Conservation (phyloP, 2,797 vertebrate genomes). For the Galaxias olidus region DNA sequence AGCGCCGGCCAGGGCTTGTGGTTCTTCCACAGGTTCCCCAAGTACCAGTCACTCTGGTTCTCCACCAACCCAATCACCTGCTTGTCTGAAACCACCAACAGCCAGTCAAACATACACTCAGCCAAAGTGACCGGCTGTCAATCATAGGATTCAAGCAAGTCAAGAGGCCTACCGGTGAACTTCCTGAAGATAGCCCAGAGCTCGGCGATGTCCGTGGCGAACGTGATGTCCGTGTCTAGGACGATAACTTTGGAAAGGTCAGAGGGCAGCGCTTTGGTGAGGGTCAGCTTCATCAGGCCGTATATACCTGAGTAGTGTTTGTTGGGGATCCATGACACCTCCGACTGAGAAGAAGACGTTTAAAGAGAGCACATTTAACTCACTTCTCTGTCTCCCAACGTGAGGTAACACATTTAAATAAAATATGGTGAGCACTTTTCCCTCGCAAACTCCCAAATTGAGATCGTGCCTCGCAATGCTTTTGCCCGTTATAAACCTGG, state of each 20-base stretch:
- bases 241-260: slow-evolving; percentile 92
- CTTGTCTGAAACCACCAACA: slow-evolving; percentile 75
- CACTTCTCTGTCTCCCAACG: no score
- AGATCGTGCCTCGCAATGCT: no score
- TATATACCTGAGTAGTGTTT: slow-evolving; percentile 98
- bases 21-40: slow-evolving; percentile 97
- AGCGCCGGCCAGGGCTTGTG: slow-evolving; percentile 94
- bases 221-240: slow-evolving; percentile 96
- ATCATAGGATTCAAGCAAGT: not conserved
- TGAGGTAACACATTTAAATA: no score
- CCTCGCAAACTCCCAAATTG: no score
- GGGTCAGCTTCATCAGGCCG: slow-evolving; percentile 94
- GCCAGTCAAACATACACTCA: not conserved
- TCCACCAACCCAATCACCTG: slow-evolving; percentile 95
- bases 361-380: not conserved
- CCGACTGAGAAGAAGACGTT: slow-evolving; percentile 72
- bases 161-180: slow-evolving; percentile 82
- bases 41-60: slow-evolving; percentile 98
- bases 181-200: slow-evolving; percentile 93
- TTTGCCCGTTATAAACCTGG: no score
- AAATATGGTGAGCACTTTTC: no score
- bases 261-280: slow-evolving; percentile 86
- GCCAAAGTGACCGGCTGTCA: not conserved
- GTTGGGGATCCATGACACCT: slow-evolving; percentile 97
- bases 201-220: slow-evolving; percentile 94